These are phyloP conservation scores for Aphis gossypii DNA, from an alignment of 1,140 invertebrate genomes.

Conservation along the genomic window DNA sequence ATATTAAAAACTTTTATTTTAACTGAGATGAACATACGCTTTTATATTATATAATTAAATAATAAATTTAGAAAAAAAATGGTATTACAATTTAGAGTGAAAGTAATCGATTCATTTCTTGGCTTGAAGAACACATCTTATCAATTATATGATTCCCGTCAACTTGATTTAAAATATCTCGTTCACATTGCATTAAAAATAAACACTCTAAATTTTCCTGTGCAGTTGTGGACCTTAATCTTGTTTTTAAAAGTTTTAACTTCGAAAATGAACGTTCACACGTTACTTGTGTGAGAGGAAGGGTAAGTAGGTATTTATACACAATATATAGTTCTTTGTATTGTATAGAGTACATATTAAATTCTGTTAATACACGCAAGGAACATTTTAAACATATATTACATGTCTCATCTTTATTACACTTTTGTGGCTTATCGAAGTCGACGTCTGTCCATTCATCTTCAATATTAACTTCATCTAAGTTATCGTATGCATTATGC, in stretches of 20 bases:
- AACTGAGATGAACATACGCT: too few species aligned
- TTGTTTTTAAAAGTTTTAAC: conserved; percentile 12
- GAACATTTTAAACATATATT: neutral
- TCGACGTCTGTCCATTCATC: neutral
- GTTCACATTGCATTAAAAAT: conserved; percentile 24
- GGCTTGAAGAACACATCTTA: conserved; percentile 33
- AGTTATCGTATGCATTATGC: neutral
- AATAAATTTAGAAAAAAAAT: neutral
- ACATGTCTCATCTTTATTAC: neutral
- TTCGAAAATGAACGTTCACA: neutral
- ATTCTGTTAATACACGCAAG: neutral
- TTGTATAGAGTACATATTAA: neutral
- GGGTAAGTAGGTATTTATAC: neutral
- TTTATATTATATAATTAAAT: neutral
- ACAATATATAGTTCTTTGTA: neutral
- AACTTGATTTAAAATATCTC: conserved; percentile 32
- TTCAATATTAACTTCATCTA: neutral
- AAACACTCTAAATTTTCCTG: neutral
- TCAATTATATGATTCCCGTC: conserved; percentile 25
- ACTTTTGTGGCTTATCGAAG: neutral
- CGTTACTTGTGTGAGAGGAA: neutral
- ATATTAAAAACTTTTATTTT: neutral
- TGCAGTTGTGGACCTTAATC: neutral
- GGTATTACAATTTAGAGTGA: neutral
- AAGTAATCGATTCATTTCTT: conserved; percentile 25